Evolutionary conservation across 2,888 invertebrate species (phyloP).

Genomic region (Gisinianus flammeolus): DNA sequence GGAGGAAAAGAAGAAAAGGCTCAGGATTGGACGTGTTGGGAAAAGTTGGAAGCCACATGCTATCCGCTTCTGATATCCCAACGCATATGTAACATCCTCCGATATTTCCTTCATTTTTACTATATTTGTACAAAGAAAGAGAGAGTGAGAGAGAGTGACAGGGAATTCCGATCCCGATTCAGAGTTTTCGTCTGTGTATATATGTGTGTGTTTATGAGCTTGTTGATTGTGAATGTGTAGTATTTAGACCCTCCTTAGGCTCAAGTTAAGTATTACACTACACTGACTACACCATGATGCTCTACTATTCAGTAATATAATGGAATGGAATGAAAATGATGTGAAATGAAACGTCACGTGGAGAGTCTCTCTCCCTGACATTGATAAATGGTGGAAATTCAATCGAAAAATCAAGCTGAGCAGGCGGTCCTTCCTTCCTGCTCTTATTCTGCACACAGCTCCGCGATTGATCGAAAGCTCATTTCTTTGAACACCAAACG

Average conservation of each 20-base stretch:
- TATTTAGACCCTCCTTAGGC: slow-evolving; percentile 13
- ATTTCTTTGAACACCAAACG: slow-evolving; percentile 45
- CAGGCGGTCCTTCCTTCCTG: slow-evolving; percentile 47
- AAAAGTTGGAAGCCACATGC: neutral
- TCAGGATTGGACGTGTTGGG: neutral
- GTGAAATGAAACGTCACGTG: slow-evolving; percentile 45
- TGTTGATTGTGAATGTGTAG: neutral
- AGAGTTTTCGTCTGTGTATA: too few species aligned
- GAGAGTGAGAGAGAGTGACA: too few species aligned
- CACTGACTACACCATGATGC: neutral
- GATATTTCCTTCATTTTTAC: neutral
- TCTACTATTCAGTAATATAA: neutral
- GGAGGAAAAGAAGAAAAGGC: neutral
- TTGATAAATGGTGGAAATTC: slow-evolving; percentile 47
- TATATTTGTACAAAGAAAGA: neutral
- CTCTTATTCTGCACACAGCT: slow-evolving; percentile 37
- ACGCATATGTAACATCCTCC: neutral
- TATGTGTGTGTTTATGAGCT: too few species aligned
- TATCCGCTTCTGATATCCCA: neutral
- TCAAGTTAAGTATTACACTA: neutral
- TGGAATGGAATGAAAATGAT: slow-evolving; percentile 13
- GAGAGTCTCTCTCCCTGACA: slow-evolving; percentile 40
- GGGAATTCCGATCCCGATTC: too few species aligned
- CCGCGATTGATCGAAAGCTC: slow-evolving; percentile 50
- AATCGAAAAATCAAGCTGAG: slow-evolving; percentile 52